Evolutionary conservation across 2,797 vertebrate genomes (phyloP).

Genomic region (Mormyrus hasselquistii): DNA sequence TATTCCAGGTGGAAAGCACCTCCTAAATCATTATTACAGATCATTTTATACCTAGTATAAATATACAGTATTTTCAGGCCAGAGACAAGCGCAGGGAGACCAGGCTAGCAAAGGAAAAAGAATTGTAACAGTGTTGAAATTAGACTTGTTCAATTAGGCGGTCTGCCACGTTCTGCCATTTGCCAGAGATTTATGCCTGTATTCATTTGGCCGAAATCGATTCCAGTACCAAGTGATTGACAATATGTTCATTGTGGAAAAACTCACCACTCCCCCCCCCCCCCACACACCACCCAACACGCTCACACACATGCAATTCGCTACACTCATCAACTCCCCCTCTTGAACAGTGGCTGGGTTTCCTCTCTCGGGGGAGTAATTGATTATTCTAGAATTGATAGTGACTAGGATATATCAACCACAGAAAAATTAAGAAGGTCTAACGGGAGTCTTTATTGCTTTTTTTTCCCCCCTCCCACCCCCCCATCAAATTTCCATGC

Average conservation of each 20-base stretch:
- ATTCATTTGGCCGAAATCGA: conserved; percentile 38
- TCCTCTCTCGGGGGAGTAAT: conserved; percentile 19
- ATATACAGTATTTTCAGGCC: conserved; percentile 43
- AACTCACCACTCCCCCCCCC: neutral
- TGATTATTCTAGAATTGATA: conserved; percentile 14
- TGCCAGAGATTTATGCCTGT: conserved; percentile 35
- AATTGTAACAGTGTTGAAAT: conserved; percentile 26
- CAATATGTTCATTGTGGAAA: conserved; percentile 38
- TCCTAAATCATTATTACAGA: conserved; percentile 40
- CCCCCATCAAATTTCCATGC: neutral
- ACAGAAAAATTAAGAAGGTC: conserved; percentile 15
- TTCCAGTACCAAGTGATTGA: conserved; percentile 39
- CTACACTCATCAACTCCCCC: conserved; percentile 1
- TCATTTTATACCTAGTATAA: conserved; percentile 25
- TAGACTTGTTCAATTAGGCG: conserved; percentile 38
- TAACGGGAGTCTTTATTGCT: neutral
- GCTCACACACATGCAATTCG: neutral
- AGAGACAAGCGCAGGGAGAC: conserved; percentile 31
- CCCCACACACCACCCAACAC: conserved; percentile 9
- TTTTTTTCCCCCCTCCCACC: neutral
- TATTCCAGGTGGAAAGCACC: neutral
- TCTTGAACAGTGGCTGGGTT: neutral
- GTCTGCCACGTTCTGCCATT: conserved; percentile 28
- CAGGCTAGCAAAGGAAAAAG: conserved; percentile 29
- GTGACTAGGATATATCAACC: neutral